Evolutionary conservation across 2,797 vertebrate species (phyloP).

Genomic region (Brotogeris chrysoptera): DNA sequence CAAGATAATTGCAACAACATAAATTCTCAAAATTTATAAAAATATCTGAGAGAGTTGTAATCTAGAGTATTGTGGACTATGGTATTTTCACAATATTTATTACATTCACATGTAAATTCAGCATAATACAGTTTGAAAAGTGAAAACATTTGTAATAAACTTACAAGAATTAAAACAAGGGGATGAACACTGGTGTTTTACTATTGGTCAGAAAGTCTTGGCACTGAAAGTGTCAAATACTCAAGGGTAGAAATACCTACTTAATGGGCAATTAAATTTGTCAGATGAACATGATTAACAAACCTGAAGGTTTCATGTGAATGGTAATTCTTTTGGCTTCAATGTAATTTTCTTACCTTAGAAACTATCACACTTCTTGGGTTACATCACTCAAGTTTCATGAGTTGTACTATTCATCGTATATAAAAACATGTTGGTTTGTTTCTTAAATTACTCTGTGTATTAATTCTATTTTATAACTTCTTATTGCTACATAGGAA

Average conservation of each 20-base stretch:
- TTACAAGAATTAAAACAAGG: not conserved
- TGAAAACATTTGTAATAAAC: slow-evolving; percentile 20
- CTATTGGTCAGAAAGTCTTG: not conserved
- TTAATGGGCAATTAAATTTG: not conserved
- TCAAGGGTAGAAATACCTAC: not conserved
- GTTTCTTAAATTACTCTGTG: not conserved
- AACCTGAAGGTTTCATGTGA: not conserved
- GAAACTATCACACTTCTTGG: not conserved
- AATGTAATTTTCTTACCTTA: not conserved
- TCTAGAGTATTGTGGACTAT: not conserved
- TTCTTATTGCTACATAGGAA: not conserved
- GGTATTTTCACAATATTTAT: slow-evolving; percentile 9
- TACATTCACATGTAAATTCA: slow-evolving; percentile 2
- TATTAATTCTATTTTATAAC: not conserved
- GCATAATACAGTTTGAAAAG: not conserved
- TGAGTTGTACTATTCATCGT: not conserved
- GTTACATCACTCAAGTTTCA: not conserved
- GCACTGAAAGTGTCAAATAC: not conserved
- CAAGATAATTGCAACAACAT: not conserved
- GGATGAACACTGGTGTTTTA: not conserved
- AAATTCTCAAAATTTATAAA: not conserved
- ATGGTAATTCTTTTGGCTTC: not conserved
- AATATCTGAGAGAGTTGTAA: not conserved
- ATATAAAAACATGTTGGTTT: not conserved
- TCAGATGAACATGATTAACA: not conserved